Base-by-base conservation (phyloP, 2,888 invertebrate species). In the Nemurella pictetii region DNA sequence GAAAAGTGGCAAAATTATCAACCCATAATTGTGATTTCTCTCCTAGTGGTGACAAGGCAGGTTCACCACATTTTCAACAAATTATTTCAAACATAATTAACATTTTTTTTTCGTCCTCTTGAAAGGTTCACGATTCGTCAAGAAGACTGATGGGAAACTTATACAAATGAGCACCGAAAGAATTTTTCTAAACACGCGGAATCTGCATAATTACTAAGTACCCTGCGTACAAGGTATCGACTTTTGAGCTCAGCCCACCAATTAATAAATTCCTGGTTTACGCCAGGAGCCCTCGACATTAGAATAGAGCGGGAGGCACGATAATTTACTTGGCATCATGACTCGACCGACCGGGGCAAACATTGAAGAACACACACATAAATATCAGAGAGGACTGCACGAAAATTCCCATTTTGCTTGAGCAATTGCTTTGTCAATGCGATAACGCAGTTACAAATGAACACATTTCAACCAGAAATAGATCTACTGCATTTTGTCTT, bases 391-490 rank as follows among this genome's bases (percentile, higher is more conserved):
- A 1, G 20, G 1, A 12, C 3, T 55, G 2, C 5, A 35, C 20
- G 1, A 20, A 3, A 20, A 55, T 55, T 12, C 55, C 55, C 55
- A 55, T 15, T 55, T 55, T 55, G 15, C 20, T 55, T 55, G 55
- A 55, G 20, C 55, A 55, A 55, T 55, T 55, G 55, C 55, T 55
- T 1, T 55, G 55, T 55, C 55, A 55, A 55, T 55, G 55, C 35
- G 74, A 85, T 28, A 72, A 35, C 28, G 30, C 4, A 20, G n/a
- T 36, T 32, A 32, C 32, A 83, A 83, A 72, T 83, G 72, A 36
- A 83, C 28, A 83, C 72, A 83, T 80, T 35, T 80, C 80, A 80
- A 36, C 35, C 36, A 25, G n/a, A 80, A 80, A 80, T 26, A 80
- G 80, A 80, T 15, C 4, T 20, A 80, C 20, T 25, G 35, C 80